Base-by-base conservation (phyloP, 2,888 invertebrate species). In the Trachelus iudaicus region DNA sequence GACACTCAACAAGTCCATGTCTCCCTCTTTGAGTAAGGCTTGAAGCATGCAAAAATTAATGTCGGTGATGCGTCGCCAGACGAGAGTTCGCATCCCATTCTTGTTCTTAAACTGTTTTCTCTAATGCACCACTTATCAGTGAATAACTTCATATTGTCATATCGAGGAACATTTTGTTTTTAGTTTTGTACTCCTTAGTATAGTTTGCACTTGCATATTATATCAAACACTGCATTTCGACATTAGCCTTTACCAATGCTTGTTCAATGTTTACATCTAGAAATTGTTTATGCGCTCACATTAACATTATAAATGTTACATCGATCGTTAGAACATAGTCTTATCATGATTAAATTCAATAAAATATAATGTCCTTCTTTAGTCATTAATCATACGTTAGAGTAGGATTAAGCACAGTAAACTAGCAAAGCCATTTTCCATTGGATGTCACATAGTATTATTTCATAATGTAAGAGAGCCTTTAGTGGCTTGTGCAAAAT, bases 11-110 rank as follows among this genome's bases (percentile, higher is more conserved):
- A 92, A 92, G 76, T 88, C 90, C 30, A 84, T 89, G 79, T 89
- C 90, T 78, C 90, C 91, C 37, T 91, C 91, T 73, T 80, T 91
- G 82, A 91, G 91, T 91, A 91, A 91, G 90, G 86, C 83, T 80
- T 87, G 84, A 81, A 84, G 80, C 81, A 71, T 71, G 31, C 71
- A 31, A 71, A 71, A 56, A 56, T 56, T 56, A 56, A 23, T 56
- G 23, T 56, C 56, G 56, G 56, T 23, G 9, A 23, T 56, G 23
- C 56, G 56, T 56, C 56, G 56, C 23, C 23, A 56, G 56, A 56
- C 56, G 23, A 56, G 23, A 40, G 9, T 23, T 56, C 23, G 23
- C 56, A 56, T 56, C 23, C 23, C 56, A 56, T 56, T 56, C 23
- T 56, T 56, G 56, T 56, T 23, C 56, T 56, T 9, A 56, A 56